These are phyloP conservation scores for Columbina picui DNA, from an alignment of 2,113 vertebrate genomes.

Conservation along the genomic window DNA sequence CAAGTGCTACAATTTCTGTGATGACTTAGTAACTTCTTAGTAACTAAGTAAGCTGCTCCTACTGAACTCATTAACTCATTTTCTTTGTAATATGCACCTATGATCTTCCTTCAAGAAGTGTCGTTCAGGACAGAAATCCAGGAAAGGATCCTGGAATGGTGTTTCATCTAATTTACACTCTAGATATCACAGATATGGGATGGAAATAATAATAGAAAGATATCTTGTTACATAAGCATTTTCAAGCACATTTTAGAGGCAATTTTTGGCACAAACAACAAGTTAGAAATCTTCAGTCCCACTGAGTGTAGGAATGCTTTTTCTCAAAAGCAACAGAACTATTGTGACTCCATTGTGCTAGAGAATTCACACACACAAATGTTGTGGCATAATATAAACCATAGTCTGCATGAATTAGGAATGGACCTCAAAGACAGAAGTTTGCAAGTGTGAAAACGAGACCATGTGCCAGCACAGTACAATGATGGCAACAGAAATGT, in stretches of 20 bases:
- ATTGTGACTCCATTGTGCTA: rapidly evolving
- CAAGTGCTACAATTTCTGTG: neutral
- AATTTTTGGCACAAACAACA: neutral
- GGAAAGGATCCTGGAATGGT: neutral
- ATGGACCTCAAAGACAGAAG: neutral
- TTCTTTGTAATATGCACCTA: neutral
- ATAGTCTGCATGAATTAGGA: neutral
- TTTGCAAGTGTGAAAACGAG: neutral
- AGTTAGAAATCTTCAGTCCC: neutral
- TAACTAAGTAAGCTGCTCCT: neutral
- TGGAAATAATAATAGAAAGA: neutral
- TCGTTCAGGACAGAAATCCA: neutral
- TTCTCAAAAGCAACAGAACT: neutral
- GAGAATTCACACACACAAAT: neutral
- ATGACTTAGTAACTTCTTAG: neutral
- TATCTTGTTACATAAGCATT: neutral
- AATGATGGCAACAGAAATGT: neutral
- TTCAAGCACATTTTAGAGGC: neutral
- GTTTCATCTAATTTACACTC: neutral
- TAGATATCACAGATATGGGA: neutral
- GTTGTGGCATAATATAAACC: neutral
- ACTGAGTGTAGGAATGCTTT: neutral
- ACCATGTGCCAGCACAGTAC: rapidly evolving
- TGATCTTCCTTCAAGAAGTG: neutral
- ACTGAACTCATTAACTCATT: neutral